Evolutionary conservation across 1,140 invertebrate species (phyloP), one percentile per base, ranked within the genome.

Genomic region (Cotesia vestalis): DNA sequence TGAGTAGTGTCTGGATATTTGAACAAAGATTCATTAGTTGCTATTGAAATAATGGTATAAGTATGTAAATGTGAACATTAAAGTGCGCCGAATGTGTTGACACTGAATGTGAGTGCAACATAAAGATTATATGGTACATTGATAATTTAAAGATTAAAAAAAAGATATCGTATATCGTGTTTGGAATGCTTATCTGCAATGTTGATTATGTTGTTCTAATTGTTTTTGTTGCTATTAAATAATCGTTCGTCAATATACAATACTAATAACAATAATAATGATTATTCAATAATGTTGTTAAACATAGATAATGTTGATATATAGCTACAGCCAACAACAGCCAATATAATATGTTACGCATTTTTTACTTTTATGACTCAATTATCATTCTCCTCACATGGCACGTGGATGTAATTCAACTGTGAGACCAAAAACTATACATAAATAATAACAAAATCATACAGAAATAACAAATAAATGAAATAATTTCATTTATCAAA

Each of bases 341-440:
- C 66, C 75, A 79, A 72, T 75, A 74, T 77, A 59, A 77, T 76
- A 63, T 74, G 76, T 74, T 75, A 51, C 14, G 11, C 20, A 27
- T 53, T 20, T n/a, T 71, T 38, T 68, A 63, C 40, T 73, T 69
- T 40, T 69, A 36, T 67, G 14, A 46, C 61, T 67, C 5, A 17
- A 9, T 53, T 67, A 60, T 52, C 63, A 61, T 66, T 59, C 64
- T 72, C 73, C 77, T 78, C 78, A 77, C 79, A 80, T 76, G 74
- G 74, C 78, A 76, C 72, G 73, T 76, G 73, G 73, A 78, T 76
- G 66, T 79, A 11, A 36, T 79, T 77, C 80, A 74, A 79, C 81
- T 84, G 84, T 80, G 84, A 86, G 84, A 81, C 80, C 76, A 85
- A 76, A 73, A 68, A 59, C 38, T 34, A 66, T 35, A 38, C 27